A percentile compares a stretch with the other conserved stretches of the same genome.
Evolutionary conservation across 2,888 invertebrate genomes (phyloP).

Genomic region (Dicycla oo): DNA sequence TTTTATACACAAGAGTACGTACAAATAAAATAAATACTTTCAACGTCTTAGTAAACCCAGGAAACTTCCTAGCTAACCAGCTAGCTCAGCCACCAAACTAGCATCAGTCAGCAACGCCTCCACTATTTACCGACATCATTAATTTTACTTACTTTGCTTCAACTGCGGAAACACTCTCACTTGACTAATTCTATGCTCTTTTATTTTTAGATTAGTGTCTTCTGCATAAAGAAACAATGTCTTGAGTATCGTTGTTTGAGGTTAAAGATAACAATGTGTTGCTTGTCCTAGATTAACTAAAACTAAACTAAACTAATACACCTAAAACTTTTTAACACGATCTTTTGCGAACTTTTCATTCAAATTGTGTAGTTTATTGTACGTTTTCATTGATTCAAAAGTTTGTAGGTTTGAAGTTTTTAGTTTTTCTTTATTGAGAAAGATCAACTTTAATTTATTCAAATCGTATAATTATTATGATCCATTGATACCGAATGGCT

Average conservation of each 20-base stretch:
- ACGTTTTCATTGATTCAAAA: neutral
- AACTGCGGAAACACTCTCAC: constrained; percentile 10
- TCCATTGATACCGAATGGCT: neutral
- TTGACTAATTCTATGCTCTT: constrained; percentile 10
- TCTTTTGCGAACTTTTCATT: neutral
- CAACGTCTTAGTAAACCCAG: neutral
- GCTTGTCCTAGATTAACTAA: neutral
- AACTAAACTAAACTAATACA: neutral
- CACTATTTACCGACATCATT: constrained; percentile 48
- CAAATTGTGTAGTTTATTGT: neutral
- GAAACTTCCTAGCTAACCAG: constrained; percentile 11
- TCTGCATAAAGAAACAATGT: neutral
- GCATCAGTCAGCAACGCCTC: constrained; percentile 25
- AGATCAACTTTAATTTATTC: too few relatives aligned
- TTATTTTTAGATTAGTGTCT: constrained; percentile 7
- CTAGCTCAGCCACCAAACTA: constrained; percentile 29
- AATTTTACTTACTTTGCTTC: constrained; percentile 53
- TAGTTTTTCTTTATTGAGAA: neutral
- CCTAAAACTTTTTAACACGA: neutral
- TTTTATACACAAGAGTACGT: neutral
- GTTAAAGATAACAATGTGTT: neutral
- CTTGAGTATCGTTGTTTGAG: neutral
- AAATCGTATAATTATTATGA: neutral
- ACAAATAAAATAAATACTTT: neutral
- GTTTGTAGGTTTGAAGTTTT: neutral